Base-by-base conservation (phyloP, 2,797 vertebrate genomes). In the Cheirogaleus major region DNA sequence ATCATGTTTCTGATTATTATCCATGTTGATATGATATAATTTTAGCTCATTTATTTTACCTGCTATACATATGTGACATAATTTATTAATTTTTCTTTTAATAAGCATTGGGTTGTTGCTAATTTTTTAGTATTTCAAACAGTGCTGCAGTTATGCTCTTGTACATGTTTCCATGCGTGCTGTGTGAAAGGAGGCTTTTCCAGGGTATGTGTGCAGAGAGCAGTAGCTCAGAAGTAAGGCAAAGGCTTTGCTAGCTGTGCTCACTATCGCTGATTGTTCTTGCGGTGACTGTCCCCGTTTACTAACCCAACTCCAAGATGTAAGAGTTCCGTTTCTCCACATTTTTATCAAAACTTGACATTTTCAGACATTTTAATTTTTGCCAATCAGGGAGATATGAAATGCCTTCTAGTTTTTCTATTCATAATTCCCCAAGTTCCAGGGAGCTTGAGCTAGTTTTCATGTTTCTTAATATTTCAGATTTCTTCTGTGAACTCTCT, bases 291-390 rank as follows among this genome's bases (percentile, higher is more conserved):
- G 9, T 69, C 15, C 30, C 57, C 45, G 0, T 45, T 81, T 82
- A 17, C 14, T 65, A 69, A 67, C 7, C 25, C 38, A 43, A 18
- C 80, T 52, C 3, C 18, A 45, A 83, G 70, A 25, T 38, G 11
- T 55, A 7, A 89, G 43, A 84, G 45, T 70, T 57, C 32, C 25
- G 8, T 73, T 93, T 85, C 57, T 88, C 35, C 25, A 27, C 6
- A 9, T 86, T 84, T 61, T 89, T 67, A 32, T 67, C 91, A 83
- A 15, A 93, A 93, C 52, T 43, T 65, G n/a, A 50, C 13, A 38
- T 80, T 93, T 91, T 55, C 23, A 70, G 35, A 55, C 13, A 43
- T 80, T 93, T 92, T 43, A 14, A 67, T 35, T 93, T 95, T 87
- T 92, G 12, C 43, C 69, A 41, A 0, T 48, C 38, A 45, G 45